Evolutionary conservation across 2,888 invertebrate genomes (phyloP), one percentile per base, ranked within the genome.

Genomic region (Sminthurinus aureus): DNA sequence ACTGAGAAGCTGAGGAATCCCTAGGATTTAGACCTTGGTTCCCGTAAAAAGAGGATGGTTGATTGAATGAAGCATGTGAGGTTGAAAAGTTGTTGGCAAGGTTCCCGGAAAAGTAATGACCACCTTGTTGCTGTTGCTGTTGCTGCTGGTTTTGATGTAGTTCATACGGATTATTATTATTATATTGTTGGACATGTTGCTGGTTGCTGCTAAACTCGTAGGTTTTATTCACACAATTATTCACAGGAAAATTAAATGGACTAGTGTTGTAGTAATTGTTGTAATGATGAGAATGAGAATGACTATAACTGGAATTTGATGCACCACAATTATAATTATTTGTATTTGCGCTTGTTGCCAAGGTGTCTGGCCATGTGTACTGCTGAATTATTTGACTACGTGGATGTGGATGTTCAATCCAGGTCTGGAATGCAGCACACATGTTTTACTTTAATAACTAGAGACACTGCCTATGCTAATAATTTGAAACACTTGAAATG

Each of bases 291-390:
- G n/a, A n/a, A n/a, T n/a, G n/a, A n/a, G n/a, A n/a, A n/a, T n/a
- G 77, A 69, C 20, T 77, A 71, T 77, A 82, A 76, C 77, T 76
- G 38, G 69, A 6, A 52, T 52, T 24, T 15, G 51, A 11, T 11
- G 74, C 15, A 64, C 64, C 64, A 38, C 12, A 67, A 51, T 66
- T 75, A 24, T 76, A 82, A 76, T 76, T 66, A 79, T 22, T 66
- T 8, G 52, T 80, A 38, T n/a, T n/a, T n/a, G n/a, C n/a, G n/a
- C n/a, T n/a, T n/a, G n/a, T n/a, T n/a, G n/a, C n/a, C 38, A 82
- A 83, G 71, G 80, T 80, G n/a, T 82, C 84, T n/a, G 84, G 82
- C 84, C 84, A 84, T 82, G 82, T 79, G 84, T 84, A 84, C 26
- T 80, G 67, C 0, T 24, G 64, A 18, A 2, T 2, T 38, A 38